phyloP scores from a whole-genome alignment of 1,140 invertebrate species.

The Solenopsis fugax region DNA sequence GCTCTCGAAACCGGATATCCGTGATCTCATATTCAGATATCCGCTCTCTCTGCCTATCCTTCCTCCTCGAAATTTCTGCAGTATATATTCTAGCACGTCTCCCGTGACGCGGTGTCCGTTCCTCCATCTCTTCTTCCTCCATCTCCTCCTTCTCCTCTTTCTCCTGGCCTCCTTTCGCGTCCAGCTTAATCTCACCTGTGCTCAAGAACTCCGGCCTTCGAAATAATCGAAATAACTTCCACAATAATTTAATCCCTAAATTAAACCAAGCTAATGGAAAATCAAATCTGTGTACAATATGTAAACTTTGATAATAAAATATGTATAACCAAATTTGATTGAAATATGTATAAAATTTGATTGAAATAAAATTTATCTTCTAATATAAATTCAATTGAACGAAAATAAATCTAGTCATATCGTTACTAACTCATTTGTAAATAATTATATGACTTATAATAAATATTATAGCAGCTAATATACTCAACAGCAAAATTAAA shows the following conservation, averaged over 20 bases:
- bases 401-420: background rate
- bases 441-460: background rate
- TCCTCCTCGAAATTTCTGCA: conserved; percentile 63
- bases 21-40: conserved; percentile 82
- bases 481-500: too few relatives aligned
- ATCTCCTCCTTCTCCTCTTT: background rate
- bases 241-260: conserved; percentile 23
- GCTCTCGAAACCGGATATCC: conserved; percentile 78
- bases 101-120: conserved; percentile 5
- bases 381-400: background rate
- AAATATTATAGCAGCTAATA: too few relatives aligned
- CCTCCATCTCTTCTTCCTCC: background rate
- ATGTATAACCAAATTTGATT: background rate
- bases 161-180: background rate
- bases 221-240: conserved; percentile 33
- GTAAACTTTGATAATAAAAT: background rate
- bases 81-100: conserved; percentile 32
- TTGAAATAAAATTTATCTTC: background rate
- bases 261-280: background rate
- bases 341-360: background rate
- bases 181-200: background rate
- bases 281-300: background rate
- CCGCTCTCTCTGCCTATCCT: conserved; percentile 30
- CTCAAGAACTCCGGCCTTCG: background rate
- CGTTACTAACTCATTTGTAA: background rate